Evolutionary conservation across 2,113 vertebrate species (phyloP).

Genomic region (Nycticorax nycticorax): DNA sequence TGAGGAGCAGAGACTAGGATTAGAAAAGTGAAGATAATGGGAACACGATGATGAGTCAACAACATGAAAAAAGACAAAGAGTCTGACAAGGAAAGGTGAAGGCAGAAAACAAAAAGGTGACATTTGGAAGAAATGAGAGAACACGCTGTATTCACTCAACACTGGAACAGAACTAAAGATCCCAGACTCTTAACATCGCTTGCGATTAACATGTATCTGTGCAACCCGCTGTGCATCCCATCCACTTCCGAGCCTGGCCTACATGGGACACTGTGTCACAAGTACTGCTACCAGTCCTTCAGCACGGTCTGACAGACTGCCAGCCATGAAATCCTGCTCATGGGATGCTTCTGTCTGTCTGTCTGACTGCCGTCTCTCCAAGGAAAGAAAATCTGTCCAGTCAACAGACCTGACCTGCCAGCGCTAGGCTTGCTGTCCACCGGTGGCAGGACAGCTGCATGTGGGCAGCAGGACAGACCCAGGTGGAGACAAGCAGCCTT

Average conservation of each 20-base stretch:
- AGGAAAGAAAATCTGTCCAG: neutral
- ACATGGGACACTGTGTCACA: neutral
- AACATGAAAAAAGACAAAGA: neutral
- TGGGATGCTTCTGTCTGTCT: neutral
- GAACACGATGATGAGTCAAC: neutral
- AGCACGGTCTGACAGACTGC: neutral
- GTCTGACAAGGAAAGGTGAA: neutral
- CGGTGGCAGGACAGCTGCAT: neutral
- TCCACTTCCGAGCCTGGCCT: neutral
- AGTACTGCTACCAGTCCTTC: neutral
- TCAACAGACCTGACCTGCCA: neutral
- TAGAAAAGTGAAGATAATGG: neutral
- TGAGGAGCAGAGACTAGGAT: neutral
- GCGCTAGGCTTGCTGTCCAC: neutral
- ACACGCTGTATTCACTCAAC: fast-evolving
- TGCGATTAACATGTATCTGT: neutral
- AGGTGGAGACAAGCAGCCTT: neutral
- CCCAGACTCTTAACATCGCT: fast-evolving
- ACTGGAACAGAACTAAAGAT: neutral
- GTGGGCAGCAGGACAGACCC: neutral
- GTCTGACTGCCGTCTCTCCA: neutral
- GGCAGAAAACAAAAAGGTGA: neutral
- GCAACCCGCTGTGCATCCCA: neutral
- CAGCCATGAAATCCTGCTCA: neutral
- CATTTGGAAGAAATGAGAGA: neutral